Evolutionary conservation across 2,113 vertebrate genomes (phyloP), one percentile per base, ranked within the genome.

Genomic region (Hipposideros armiger): DNA sequence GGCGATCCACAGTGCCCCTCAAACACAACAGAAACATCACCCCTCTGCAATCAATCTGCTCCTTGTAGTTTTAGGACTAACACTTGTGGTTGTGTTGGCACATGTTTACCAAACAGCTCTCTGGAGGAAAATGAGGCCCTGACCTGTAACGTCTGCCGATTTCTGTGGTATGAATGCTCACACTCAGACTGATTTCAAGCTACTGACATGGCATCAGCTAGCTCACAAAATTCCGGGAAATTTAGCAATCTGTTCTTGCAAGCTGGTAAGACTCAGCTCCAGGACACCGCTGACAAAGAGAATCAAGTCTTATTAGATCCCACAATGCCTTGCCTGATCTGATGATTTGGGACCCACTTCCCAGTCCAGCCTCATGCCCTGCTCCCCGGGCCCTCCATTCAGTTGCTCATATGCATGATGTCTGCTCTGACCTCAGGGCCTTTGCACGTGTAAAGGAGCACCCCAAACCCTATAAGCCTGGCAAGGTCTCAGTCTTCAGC

Each of bases 101-200:
- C 81, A 77, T 74, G 80, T 78, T 92, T 86, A 78, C 45, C 54
- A 74, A 64, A 91, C 19, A 64, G 90, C 47, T 91, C 93, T 76
- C 67, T 32, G 9, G 40, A 22, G 40, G 76, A 60, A 28, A 28
- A 36, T 15, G 24, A 6, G 11, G 8, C 8, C 78, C 30, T 69
- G 74, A 80, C 54, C 14, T 16, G 6, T 28, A 67, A 32, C 4
- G 11, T 52, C 81, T 82, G 54, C 76, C 66, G 47, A 86, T 74
- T 69, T 91, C 91, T 94, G 56, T 70, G 70, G 60, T 94, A 4
- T 62, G 76, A 91, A 90, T 94, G 73, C 56, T 90, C 52, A 60
- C 26, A 72, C 72, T 10, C 40, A 40, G 30, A 60, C 62, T 26
- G 7, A 87, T 40, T 84, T 56, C 40, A 69, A 82, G 45, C 19